Percentiles rank a stretch among this genome's conserved stretches.
Conservation (phyloP, 2,797 vertebrate genomes). For the Alauda arvensis region DNA sequence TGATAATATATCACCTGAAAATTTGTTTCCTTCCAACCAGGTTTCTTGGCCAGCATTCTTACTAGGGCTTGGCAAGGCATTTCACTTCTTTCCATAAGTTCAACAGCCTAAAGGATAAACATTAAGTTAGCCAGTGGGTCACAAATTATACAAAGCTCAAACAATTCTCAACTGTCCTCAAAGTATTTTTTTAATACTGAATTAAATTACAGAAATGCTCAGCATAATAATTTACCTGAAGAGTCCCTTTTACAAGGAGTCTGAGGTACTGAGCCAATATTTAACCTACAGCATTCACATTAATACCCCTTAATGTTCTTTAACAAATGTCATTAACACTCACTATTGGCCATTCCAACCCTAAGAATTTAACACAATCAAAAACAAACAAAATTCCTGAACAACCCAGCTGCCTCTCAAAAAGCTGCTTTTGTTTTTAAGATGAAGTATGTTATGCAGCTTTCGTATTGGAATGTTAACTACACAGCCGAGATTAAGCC, state of each 20-base stretch:
- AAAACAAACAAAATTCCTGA: background rate
- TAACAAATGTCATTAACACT: background rate
- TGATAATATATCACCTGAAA: conserved; percentile 84
- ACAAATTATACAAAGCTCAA: background rate
- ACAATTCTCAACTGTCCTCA: background rate
- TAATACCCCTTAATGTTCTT: background rate
- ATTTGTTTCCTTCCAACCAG: conserved; percentile 98
- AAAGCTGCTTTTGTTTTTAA: background rate
- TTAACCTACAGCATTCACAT: background rate
- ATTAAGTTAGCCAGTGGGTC: background rate
- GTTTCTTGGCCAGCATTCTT: conserved; percentile 95
- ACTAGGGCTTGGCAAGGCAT: conserved; percentile 98
- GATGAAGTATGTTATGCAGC: background rate
- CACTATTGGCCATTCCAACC: background rate
- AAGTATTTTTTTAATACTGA: background rate
- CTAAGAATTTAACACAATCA: background rate
- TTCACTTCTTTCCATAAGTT: conserved; percentile 86
- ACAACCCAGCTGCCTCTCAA: background rate
- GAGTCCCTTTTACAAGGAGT: background rate
- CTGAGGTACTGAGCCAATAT: background rate
- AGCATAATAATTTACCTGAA: background rate
- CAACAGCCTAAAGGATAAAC: conserved; percentile 81
- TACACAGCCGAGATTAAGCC: background rate
- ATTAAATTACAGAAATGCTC: background rate
- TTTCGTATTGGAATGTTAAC: background rate